Evolutionary conservation across 2,113 vertebrate species (phyloP), one percentile per base, ranked within the genome.

Genomic region (Hipposideros armiger): DNA sequence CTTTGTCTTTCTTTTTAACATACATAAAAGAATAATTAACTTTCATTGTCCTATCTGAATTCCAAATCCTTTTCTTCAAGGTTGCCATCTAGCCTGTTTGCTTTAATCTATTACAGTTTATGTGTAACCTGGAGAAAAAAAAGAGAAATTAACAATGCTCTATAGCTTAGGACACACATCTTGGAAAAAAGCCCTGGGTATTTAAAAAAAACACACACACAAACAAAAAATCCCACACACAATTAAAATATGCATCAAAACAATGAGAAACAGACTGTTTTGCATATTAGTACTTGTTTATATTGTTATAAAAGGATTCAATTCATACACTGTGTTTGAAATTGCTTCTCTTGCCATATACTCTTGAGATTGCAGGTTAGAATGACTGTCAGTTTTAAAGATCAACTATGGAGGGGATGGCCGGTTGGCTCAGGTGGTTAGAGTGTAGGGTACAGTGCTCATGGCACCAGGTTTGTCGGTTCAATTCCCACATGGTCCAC

Each of bases 1-100:
- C 30, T 62, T 66, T 58, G 32, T 76, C 30, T 84, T 94, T 82
- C 67, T n/a, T 91, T 92, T 58, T 74, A 92, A 67, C 36, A 8
- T 67, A 67, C 47, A 28, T 67, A 40, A 52, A 82, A 91, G 69
- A 45, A 56, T 90, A 87, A 62, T 28, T n/a, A 36, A 30, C 4
- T 66, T 24, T 70, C 28, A 64, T 83, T 87, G 69, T 56, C 76
- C 86, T 56, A 32, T 45, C 8, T 78, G 70, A 73, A 60, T 72
- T 52, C 56, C 42, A 84, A 67, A 72, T 73, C 15, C 64, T n/a
- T 70, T 74, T 64, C 58, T 76, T 70, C 42, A 58, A 76, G 16
- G 24, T 17, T 94, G 69, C 36, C 32, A 87, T 28, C 20, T 56
- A 60, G 36, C 15, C 28, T 58, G 32, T 32, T 47, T 77, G 32